Evolutionary conservation across 30 jellyfish, hydroid and myxozoan species (phyloP).

Genomic region (Chironex yamaguchii): DNA sequence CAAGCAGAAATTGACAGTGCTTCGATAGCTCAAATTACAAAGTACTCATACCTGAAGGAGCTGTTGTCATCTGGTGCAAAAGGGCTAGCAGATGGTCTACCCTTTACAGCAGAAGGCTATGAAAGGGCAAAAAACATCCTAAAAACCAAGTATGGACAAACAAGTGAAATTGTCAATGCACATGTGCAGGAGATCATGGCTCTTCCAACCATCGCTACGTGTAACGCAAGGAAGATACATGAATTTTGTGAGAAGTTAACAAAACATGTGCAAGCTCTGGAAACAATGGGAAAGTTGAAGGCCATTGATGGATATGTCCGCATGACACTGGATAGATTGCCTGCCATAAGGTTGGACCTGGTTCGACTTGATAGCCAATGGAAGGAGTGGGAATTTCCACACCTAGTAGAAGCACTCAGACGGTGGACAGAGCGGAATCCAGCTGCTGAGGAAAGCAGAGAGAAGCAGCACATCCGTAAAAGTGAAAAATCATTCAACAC

Average conservation of each 20-base stretch:
- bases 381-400: slow-evolving; percentile 71
- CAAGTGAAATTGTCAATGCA: slow-evolving; percentile 61
- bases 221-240: slow-evolving; percentile 29
- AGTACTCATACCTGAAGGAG: slow-evolving; percentile 67
- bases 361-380: slow-evolving; percentile 52
- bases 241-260: slow-evolving; percentile 68
- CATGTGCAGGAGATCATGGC: slow-evolving; percentile 62
- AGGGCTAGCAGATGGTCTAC: slow-evolving; percentile 44
- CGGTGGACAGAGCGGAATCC: slow-evolving; percentile 84
- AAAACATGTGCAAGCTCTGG: slow-evolving; percentile 68
- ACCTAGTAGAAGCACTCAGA: slow-evolving; percentile 55
- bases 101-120: slow-evolving; percentile 51
- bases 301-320: slow-evolving; percentile 59
- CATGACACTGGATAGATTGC: slow-evolving; percentile 63
- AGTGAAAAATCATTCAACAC: slow-evolving; percentile 42
- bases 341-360: slow-evolving; percentile 57
- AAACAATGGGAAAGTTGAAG: slow-evolving; percentile 56
- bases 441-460: slow-evolving; percentile 28
- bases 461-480: slow-evolving; percentile 2
- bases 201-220: slow-evolving; percentile 46
- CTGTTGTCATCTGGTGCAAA: slow-evolving; percentile 41
- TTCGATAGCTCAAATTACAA: slow-evolving; percentile 22
- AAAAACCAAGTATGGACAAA: slow-evolving; percentile 41
- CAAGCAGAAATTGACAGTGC: slow-evolving; percentile 54
- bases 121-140: slow-evolving; percentile 54